Percentiles rank a stretch among this genome's conserved stretches.
These are phyloP conservation scores for Rhinolophus sinicus DNA, from an alignment of 2,113 vertebrate species.

Conservation along the genomic window DNA sequence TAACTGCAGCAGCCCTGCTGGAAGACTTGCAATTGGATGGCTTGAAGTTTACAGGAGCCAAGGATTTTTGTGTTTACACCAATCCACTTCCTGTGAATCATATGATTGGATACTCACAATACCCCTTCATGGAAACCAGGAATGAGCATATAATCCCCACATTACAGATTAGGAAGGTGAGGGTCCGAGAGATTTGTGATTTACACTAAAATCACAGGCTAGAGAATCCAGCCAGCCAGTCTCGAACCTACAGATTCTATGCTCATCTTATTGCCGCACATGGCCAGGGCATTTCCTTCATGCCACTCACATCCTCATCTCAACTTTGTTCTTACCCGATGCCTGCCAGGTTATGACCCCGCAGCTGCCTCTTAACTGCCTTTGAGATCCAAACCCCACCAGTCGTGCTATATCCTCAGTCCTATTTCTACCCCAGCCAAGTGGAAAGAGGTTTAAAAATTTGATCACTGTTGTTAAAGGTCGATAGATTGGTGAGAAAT, in stretches of 20 bases:
- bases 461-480: not conserved
- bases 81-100: not conserved
- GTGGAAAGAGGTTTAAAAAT: slow-evolving; percentile 41
- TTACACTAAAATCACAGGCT: not conserved
- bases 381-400: not conserved
- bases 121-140: not conserved
- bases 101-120: not conserved
- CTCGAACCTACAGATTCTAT: not conserved
- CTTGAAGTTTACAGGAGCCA: not conserved
- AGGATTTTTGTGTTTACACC: not conserved
- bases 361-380: not conserved
- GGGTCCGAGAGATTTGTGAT: not conserved
- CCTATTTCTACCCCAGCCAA: not conserved
- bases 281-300: not conserved
- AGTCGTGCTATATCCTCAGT: not conserved
- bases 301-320: not conserved
- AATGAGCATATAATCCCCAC: not conserved
- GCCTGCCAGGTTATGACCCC: not conserved
- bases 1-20: not conserved
- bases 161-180: not conserved
- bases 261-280: not conserved
- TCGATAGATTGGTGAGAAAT: not conserved
- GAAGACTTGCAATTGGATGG: not conserved
- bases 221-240: not conserved
- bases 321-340: not conserved